Evolutionary conservation across 92 coral and sea anemone species (phyloP).

Genomic region (Scolanthus callimorphus): DNA sequence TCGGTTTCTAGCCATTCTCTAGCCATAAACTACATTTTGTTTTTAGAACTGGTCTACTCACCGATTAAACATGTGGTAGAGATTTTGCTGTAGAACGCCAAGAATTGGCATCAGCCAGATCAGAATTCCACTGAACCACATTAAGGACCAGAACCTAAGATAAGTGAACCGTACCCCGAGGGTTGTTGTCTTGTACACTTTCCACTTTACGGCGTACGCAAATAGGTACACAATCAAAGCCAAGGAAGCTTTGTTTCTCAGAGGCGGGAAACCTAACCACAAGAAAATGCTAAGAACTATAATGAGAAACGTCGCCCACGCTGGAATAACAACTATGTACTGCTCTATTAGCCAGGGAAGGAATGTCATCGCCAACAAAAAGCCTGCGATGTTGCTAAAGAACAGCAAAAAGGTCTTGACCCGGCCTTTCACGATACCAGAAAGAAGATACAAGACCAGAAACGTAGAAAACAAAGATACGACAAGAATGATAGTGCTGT

Average conservation of each 20-base stretch:
- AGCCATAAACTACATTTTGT: too few relatives aligned
- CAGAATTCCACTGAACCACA: constrained; percentile 62
- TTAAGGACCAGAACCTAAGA: constrained; percentile 7
- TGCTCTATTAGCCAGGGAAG: constrained; percentile 81
- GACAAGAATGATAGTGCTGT: constrained; percentile 20
- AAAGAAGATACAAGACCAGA: constrained; percentile 20
- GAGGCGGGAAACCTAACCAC: constrained; percentile 78
- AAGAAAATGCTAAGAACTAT: constrained; percentile 24
- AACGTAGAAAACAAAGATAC: constrained; percentile 6
- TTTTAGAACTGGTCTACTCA: too few relatives aligned
- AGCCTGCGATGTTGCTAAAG: constrained; percentile 27
- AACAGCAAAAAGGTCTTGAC: constrained; percentile 19
- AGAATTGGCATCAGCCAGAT: constrained; percentile 69
- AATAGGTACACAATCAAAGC: constrained; percentile 65
- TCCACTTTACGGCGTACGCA: constrained; percentile 78
- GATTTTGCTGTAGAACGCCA: constrained; percentile 45
- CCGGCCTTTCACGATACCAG: constrained; percentile 1
- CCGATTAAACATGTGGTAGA: constrained; percentile 58
- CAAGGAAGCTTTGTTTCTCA: constrained; percentile 65
- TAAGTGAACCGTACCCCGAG: constrained; percentile 36
- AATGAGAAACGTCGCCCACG: constrained; percentile 19
- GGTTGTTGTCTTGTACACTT: constrained; percentile 62
- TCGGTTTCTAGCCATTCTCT: too few relatives aligned
- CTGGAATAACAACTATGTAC: constrained; percentile 54
- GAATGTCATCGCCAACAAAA: constrained; percentile 62